These are phyloP conservation scores for Erythrolamprus reginae DNA, from an alignment of 2,113 vertebrate genomes.

Conservation along the genomic window DNA sequence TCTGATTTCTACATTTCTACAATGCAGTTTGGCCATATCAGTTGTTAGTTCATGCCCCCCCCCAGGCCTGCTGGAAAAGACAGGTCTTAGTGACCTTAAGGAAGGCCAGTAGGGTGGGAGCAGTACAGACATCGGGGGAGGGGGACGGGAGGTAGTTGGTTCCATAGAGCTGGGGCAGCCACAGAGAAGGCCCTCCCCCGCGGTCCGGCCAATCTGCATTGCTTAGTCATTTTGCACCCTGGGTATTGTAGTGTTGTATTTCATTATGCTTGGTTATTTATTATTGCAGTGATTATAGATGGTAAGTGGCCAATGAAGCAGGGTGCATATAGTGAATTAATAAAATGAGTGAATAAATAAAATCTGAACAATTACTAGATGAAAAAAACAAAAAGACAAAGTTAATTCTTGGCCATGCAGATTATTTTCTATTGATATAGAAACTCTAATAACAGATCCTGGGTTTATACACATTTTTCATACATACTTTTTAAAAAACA, in stretches of 20 bases:
- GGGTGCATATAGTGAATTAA: not conserved
- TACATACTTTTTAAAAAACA: not conserved
- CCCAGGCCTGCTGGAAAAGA: no score
- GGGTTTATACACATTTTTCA: not conserved
- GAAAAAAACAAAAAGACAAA: not conserved
- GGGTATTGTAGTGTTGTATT: not conserved
- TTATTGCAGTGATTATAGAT: not conserved
- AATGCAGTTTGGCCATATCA: no score
- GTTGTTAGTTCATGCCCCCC: no score
- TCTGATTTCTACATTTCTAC: no score
- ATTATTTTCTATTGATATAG: not conserved
- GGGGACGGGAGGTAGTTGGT: no score
- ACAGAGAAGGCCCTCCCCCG: no score
- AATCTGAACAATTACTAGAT: not conserved
- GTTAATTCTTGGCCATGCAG: not conserved
- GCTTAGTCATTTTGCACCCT: not conserved
- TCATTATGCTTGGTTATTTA: not conserved
- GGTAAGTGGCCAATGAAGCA: not conserved
- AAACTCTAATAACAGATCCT: not conserved
- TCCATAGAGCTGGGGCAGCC: no score
- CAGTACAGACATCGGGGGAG: no score
- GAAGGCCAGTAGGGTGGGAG: no score
- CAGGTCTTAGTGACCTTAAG: no score
- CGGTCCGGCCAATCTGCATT: no score
- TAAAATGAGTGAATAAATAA: not conserved